Percentiles rank a stretch among this genome's conserved stretches.
These are phyloP conservation scores for Erythrolamprus reginae DNA, from an alignment of 2,113 vertebrate genomes.

Conservation along the genomic window DNA sequence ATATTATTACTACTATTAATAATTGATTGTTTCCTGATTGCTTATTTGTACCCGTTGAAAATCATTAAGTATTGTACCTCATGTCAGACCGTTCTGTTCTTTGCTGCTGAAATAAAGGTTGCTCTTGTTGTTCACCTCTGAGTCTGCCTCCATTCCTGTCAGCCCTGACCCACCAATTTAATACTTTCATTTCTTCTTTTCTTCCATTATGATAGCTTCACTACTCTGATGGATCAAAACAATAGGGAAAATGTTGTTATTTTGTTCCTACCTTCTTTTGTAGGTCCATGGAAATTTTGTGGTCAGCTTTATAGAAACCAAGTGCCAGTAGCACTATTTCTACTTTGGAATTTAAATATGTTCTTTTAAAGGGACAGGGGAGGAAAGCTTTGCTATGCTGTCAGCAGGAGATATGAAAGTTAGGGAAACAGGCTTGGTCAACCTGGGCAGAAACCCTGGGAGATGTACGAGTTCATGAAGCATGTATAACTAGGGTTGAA, in stretches of 20 bases:
- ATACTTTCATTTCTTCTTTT: not conserved
- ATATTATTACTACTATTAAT: too few species aligned
- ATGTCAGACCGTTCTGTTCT: too few species aligned
- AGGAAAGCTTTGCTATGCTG: not conserved
- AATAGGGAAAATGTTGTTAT: not conserved
- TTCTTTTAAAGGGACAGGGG: not conserved
- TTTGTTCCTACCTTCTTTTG: not conserved
- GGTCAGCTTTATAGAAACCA: not conserved
- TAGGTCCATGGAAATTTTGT: not conserved
- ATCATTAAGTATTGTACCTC: too few species aligned
- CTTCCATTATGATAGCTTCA: not conserved
- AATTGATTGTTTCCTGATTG: too few species aligned
- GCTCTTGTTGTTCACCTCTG: too few species aligned
- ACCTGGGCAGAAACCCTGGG: not conserved
- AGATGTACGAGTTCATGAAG: not conserved
- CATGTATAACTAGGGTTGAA: not conserved
- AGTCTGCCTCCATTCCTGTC: too few species aligned
- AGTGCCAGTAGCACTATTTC: not conserved
- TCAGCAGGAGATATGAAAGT: not conserved
- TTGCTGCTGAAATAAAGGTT: too few species aligned
- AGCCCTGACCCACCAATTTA: too few species aligned
- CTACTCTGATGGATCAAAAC: not conserved
- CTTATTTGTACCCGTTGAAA: too few species aligned
- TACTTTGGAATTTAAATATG: not conserved
- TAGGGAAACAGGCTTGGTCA: not conserved